A percentile compares a stretch with the other conserved stretches of the same genome.
Conservation (phyloP, 2,113 vertebrate genomes). For the Megaceryle maxima region DNA sequence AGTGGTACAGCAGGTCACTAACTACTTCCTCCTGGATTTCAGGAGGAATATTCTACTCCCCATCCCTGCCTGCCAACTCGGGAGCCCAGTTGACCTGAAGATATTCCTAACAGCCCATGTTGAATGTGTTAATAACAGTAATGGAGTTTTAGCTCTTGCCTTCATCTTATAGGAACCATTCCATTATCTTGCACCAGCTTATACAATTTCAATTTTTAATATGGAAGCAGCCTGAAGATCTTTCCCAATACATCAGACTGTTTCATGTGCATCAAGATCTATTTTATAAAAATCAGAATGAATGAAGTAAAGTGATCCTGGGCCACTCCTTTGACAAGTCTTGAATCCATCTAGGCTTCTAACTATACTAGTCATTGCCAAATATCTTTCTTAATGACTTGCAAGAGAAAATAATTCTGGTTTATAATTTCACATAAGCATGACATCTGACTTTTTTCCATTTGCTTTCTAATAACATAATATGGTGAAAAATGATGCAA, state of each 20-base stretch:
- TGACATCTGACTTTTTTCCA: background rate
- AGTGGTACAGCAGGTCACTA: no score
- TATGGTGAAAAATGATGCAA: background rate
- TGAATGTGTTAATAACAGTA: background rate
- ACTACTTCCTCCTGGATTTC: no score
- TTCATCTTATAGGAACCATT: background rate
- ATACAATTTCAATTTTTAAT: background rate
- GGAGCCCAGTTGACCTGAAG: no score
- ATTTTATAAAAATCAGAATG: background rate
- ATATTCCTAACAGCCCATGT: background rate
- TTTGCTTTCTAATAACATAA: background rate
- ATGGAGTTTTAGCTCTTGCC: background rate
- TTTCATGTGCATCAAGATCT: background rate
- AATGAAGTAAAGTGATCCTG: background rate
- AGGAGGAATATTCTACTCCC: no score
- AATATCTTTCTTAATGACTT: background rate
- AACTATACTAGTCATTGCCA: background rate
- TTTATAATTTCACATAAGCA: background rate
- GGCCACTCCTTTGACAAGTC: background rate
- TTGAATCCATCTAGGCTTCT: background rate
- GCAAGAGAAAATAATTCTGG: background rate
- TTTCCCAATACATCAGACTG: background rate
- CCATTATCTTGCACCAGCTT: background rate
- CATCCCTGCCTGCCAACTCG: no score
- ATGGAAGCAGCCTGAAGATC: background rate